Evolutionary conservation across 2,797 vertebrate species (phyloP).

Genomic region (Cyprinella venusta): DNA sequence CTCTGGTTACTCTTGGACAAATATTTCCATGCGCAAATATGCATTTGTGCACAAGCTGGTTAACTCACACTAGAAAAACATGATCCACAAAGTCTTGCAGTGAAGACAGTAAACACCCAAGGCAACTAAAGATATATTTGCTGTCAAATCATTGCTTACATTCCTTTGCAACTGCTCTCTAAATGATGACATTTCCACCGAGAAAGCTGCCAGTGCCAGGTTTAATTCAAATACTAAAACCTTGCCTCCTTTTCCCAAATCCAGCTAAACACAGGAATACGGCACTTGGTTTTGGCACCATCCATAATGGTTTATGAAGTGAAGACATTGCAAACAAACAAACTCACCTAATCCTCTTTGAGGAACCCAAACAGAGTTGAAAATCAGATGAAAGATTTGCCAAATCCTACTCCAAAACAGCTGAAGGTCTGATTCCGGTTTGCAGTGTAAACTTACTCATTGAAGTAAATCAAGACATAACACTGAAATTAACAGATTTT

Average conservation of each 20-base stretch:
- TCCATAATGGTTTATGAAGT: conserved; percentile 29
- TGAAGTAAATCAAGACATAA: conserved; percentile 16
- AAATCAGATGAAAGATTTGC: conserved; percentile 45
- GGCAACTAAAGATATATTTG: conserved; percentile 35
- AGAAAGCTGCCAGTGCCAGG: conserved; percentile 44
- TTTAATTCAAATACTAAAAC: conserved; percentile 41
- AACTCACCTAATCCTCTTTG: conserved; percentile 41
- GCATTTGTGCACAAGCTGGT: not conserved
- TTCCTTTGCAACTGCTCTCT: conserved; percentile 37
- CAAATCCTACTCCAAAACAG: conserved; percentile 51
- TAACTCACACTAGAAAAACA: conserved; percentile 21
- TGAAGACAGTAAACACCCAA: conserved; percentile 39
- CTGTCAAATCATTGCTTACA: conserved; percentile 36
- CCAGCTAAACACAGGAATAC: conserved; percentile 36
- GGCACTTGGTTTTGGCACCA: conserved; percentile 63
- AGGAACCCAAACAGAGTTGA: conserved; percentile 53
- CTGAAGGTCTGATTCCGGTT: conserved; percentile 29
- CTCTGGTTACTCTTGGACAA: not conserved
- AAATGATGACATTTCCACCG: conserved; percentile 35
- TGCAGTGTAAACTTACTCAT: not conserved
- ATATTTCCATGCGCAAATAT: not conserved
- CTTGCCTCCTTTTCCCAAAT: conserved; percentile 18
- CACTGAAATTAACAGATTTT: not conserved
- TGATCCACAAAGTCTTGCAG: conserved; percentile 11
- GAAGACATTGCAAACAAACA: conserved; percentile 50